These are phyloP conservation scores for Nomada flava DNA, from an alignment of 2,888 invertebrate genomes.

Conservation along the genomic window DNA sequence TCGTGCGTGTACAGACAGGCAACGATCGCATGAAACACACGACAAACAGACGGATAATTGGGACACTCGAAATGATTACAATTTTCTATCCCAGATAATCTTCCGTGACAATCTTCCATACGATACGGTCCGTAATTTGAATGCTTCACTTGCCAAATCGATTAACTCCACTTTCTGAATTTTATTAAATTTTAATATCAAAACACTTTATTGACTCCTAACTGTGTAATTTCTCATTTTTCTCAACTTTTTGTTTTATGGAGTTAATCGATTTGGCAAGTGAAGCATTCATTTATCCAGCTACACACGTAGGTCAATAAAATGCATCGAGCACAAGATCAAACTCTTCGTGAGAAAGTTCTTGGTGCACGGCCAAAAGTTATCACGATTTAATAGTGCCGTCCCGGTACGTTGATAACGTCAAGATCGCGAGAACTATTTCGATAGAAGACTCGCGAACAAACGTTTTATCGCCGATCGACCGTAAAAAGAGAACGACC, in stretches of 20 bases:
- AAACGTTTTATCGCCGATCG: slow-evolving; percentile 2
- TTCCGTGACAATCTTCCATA: neutral
- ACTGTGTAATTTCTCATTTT: no score
- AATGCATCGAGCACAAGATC: neutral
- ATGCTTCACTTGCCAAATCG: no score
- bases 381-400: slow-evolving; percentile 11
- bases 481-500: neutral
- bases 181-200: no score
- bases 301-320: slow-evolving; percentile 4
- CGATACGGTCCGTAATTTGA: no score
- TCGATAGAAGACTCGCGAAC: neutral
- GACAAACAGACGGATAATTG: neutral
- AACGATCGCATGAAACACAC: neutral
- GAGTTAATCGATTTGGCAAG: no score
- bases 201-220: no score
- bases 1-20: neutral
- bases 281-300: neutral
- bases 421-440: slow-evolving; percentile 8
- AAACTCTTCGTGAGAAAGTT: neutral
- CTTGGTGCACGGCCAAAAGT: neutral
- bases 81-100: neutral
- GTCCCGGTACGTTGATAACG: slow-evolving; percentile 25
- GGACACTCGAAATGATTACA: slow-evolving; percentile 25
- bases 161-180: no score
- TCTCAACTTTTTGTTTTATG: no score